Base-by-base conservation (phyloP, 2,888 invertebrate genomes). In the Drosophila colorata region DNA sequence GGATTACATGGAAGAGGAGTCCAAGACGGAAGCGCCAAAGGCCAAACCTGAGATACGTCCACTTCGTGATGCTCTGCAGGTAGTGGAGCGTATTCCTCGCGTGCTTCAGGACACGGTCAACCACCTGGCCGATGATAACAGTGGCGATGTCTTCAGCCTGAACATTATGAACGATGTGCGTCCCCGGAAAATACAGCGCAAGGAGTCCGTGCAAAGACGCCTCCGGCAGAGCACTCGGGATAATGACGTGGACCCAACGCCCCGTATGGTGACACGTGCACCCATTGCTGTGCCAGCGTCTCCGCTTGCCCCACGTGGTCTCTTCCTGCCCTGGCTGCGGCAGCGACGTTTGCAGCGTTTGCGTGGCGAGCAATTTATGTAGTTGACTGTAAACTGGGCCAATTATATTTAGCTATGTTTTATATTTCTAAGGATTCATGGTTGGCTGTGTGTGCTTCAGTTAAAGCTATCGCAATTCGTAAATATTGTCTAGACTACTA, bases 91-190 rank as follows among this genome's bases (percentile, higher is more conserved):
- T 1, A 72, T 85, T 52, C 85, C 85, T 1, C 70, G 69, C 7
- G 89, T 88, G 9, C 63, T 88, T 0, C 85, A 85, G 37, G 85
- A 85, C 6, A 88, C 89, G 0, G 82, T 85, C 0, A 84, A 31
- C 31, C 83, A 78, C 14, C 57, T 88, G 23, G 53, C 87, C 23
- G 87, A 88, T 33, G 58, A 75, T 1, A 61, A 56, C 16, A 69
- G 40, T n/a, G 69, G 66, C 0, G 87, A 88, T 61, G 67, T 84
- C 7, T 87, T 87, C 14, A 88, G 82, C 28, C 38, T 88, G 1
- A 85, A 85, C 47, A 87, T 84, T 7, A 81, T 78, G 69, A 84
- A 74, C 28, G 82, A 85, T 51, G 75, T 61, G 4, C 5, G 59
- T 11, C 72, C 69, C n/a, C 70, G 79, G 11, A 43, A 61, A 13